Conservation (phyloP, 2,113 vertebrate species). For the Gadus chalcogrammus region DNA sequence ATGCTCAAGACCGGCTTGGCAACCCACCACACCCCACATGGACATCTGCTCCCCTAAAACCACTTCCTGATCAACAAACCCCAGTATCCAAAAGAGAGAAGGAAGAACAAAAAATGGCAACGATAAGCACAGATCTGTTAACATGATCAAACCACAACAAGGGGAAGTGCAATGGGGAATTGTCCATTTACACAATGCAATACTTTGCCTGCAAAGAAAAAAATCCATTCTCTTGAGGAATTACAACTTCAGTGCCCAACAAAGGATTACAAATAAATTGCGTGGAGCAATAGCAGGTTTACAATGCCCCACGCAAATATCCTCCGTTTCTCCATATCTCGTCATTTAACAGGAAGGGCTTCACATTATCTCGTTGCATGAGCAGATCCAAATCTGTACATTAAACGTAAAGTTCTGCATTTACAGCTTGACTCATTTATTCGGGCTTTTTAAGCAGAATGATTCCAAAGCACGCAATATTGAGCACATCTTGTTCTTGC, state of each 20-base stretch:
- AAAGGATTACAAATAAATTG: no score
- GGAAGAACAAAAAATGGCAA: no score
- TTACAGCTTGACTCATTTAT: slow-evolving; percentile 72
- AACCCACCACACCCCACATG: slow-evolving; percentile 61
- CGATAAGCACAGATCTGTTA: no score
- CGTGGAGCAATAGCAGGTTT: no score
- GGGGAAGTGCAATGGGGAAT: no score
- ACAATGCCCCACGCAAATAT: slow-evolving; percentile 77
- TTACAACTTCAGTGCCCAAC: no score
- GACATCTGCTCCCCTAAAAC: slow-evolving; percentile 75
- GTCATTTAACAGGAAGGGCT: slow-evolving; percentile 75
- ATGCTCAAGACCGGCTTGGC: slow-evolving; percentile 72
- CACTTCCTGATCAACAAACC: no score
- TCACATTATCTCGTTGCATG: slow-evolving; percentile 81
- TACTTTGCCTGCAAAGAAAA: no score
- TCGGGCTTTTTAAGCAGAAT: slow-evolving; percentile 69
- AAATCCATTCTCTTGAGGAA: no score
- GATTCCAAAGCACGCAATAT: slow-evolving; percentile 92
- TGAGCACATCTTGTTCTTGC: slow-evolving; percentile 95
- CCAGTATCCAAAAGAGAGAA: no score
- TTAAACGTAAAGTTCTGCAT: slow-evolving; percentile 76
- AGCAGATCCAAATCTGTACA: slow-evolving; percentile 78
- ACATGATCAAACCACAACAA: no score
- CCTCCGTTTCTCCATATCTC: slow-evolving; percentile 76
- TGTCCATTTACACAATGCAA: no score